phyloP scores from a whole-genome alignment of 2,888 invertebrate genomes.

The Aleiodes alternator region DNA sequence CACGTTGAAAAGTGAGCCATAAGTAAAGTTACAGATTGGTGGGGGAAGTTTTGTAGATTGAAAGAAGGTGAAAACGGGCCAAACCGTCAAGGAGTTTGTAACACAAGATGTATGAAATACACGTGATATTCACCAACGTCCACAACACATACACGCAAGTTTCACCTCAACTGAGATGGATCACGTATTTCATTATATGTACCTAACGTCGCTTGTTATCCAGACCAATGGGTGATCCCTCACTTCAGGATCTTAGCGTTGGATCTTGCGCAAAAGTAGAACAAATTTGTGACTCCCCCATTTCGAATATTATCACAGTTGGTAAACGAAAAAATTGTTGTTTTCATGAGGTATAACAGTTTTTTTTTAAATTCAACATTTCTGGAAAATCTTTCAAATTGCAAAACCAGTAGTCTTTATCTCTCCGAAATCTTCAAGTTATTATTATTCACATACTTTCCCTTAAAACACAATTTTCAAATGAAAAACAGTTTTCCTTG shows the following conservation, averaged over 20 bases:
- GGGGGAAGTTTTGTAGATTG: conserved; percentile 23
- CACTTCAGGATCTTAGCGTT: conserved; percentile 44
- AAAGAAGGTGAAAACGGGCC: conserved; percentile 34
- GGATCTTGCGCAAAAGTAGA: conserved; percentile 54
- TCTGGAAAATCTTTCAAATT: no score
- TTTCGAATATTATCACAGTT: conserved; percentile 7
- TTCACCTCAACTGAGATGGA: conserved; percentile 65
- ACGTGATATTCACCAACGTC: conserved; percentile 21
- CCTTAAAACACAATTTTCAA: no score
- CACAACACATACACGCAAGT: conserved; percentile 50
- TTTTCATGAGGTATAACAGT: no score
- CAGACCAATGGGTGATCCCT: conserved; percentile 33
- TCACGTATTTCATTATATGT: conserved; percentile 70
- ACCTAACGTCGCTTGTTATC: conserved; percentile 48
- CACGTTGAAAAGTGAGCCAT: conserved; percentile 31
- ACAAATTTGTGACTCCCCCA: conserved; percentile 42
- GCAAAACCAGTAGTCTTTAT: no score
- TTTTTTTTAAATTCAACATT: no score
- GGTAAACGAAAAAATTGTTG: neutral
- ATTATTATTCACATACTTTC: no score
- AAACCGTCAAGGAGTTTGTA: conserved; percentile 23
- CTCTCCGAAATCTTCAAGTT: no score
- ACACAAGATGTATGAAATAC: conserved; percentile 13
- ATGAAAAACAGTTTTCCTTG: no score
- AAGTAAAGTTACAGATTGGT: conserved; percentile 15